Base-by-base conservation (phyloP, 2,113 vertebrate genomes). In the Semnornis frantzii region DNA sequence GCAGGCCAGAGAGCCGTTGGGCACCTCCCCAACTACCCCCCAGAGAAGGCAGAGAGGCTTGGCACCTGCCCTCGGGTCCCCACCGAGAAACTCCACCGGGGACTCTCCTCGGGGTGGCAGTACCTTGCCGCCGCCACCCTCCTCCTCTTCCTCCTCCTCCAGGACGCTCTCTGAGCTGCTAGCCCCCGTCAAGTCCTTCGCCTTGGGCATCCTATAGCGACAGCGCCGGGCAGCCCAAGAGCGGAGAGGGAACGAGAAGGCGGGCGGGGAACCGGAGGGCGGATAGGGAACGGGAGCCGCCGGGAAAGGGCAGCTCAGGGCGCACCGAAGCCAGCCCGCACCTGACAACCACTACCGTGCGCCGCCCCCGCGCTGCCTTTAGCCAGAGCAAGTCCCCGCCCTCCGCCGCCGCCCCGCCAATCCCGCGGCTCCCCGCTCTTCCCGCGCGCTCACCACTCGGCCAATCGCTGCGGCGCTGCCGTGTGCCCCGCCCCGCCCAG, bases 341-440 rank as follows among this genome's bases (percentile, higher is more conserved):
- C 76, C 82, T 19, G 11, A 5, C 57, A 0, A 25, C 42, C 3
- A 20, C 3, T 2, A 9, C 31, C 0, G 12, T 15, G 1, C 4
- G 30, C 25, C 5, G 5, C 62, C 14, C 6, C 3, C 60, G 55
- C 30, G 52, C n/a, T 7, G 8, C 25, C 21, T 2, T 18, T 46
- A 64, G 16, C 2, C 23, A 9, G 12, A 7, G 10, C 8, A 5
- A 21, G 15, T 33, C 42, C 20, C 69, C 82, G 55, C 66, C 87
- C 59, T 57, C 12, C 44, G 4, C 31, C 8, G 2, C 55, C 20
- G 6, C 18, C 4, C 9, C 19, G 4, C 81, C 86, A 90, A 82
- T 65, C 84, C 10, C 31, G 21, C 12, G 16, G 12, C 70, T 8
- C 8, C 5, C 11, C 17, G 60, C 66, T 7, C 50, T 8, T 5